phyloP scores from a whole-genome alignment of 2,888 invertebrate genomes.

The Caenorhabditis becei region DNA sequence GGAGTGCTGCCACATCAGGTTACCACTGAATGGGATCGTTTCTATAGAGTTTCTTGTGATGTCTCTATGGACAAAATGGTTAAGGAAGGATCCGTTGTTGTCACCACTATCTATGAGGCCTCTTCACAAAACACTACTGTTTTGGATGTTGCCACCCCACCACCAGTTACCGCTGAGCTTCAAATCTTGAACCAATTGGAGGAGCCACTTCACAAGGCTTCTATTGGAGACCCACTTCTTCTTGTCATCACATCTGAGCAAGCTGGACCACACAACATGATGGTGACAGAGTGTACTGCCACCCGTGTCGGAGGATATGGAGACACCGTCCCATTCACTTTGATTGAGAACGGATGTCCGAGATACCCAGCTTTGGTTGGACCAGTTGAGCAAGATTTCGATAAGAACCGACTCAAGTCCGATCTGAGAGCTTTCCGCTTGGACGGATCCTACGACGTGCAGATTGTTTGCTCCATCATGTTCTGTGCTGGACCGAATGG shows the following conservation, averaged over 20 bases:
- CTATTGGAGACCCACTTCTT: constrained; percentile 80
- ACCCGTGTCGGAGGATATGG: constrained; percentile 81
- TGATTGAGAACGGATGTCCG: constrained; percentile 81
- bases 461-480: constrained; percentile 81
- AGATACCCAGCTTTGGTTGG: constrained; percentile 82
- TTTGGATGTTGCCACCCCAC: constrained; percentile 80
- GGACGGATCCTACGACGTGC: constrained; percentile 82
- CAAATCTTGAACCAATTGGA: constrained; percentile 79
- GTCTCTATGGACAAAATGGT: constrained; percentile 81
- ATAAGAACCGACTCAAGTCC: constrained; percentile 80
- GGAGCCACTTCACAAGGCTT: constrained; percentile 79
- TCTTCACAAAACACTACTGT: constrained; percentile 77
- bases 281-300: constrained; percentile 82
- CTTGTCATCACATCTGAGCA: constrained; percentile 80
- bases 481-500: constrained; percentile 82
- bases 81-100: constrained; percentile 81
- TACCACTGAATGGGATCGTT: constrained; percentile 82
- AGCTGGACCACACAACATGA: constrained; percentile 82
- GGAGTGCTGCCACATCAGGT: constrained; percentile 82
- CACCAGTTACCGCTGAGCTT: constrained; percentile 81
- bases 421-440: constrained; percentile 82
- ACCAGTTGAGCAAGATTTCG: constrained; percentile 81
- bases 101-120: constrained; percentile 82
- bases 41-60: constrained; percentile 82
- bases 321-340: constrained; percentile 81